These are phyloP conservation scores for Elysia chlorotica DNA, from an alignment of 1,140 invertebrate species.

Conservation along the genomic window DNA sequence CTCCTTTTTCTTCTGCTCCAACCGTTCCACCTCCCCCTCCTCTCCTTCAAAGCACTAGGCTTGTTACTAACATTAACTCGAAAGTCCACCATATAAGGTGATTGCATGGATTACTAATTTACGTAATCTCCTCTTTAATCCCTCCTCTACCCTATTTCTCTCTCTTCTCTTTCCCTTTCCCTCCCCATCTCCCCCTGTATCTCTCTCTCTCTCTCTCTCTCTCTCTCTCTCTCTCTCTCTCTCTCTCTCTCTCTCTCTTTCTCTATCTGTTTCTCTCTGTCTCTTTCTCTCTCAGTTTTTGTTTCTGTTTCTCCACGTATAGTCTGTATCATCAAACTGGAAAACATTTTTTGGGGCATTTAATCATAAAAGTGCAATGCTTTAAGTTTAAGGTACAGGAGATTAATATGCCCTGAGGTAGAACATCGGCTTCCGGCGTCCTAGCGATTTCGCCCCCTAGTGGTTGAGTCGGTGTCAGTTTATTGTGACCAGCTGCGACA, in stretches of 20 bases:
- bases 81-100: background rate
- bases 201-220: background rate
- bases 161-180: background rate
- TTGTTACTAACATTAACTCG: background rate
- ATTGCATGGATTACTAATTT: background rate
- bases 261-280: background rate
- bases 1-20: background rate
- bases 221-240: background rate
- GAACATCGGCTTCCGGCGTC: background rate
- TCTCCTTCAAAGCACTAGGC: too few relatives aligned
- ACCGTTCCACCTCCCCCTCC: background rate
- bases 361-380: background rate
- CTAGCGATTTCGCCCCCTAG: background rate
- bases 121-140: background rate
- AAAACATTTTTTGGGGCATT: background rate
- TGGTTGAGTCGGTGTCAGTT: too few relatives aligned
- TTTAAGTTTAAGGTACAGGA: background rate
- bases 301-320: background rate
- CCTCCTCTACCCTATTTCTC: background rate
- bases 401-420: background rate
- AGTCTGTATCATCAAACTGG: too few relatives aligned
- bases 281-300: background rate
- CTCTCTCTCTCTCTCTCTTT: background rate
- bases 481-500: too few relatives aligned
- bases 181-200: background rate